These are phyloP conservation scores for Tragelaphus imberbis DNA, from an alignment of 2,113 vertebrate species.

Conservation along the genomic window DNA sequence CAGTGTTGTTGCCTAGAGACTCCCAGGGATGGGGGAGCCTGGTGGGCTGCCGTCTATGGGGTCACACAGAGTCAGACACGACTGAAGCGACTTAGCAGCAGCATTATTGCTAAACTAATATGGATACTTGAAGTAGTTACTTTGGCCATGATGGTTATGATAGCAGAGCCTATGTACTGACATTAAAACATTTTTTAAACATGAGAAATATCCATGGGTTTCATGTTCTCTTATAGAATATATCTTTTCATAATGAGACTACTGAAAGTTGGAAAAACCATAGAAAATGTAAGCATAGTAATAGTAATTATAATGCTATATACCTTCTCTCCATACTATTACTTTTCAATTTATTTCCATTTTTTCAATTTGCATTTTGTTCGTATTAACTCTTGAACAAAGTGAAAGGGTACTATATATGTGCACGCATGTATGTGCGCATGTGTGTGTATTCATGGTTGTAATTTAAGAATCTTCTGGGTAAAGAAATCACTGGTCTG, in stretches of 20 bases:
- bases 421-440: background rate
- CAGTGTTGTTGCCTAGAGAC: too few relatives aligned
- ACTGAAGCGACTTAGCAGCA: background rate
- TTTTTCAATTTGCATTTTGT: background rate
- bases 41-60: too few relatives aligned
- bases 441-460: background rate
- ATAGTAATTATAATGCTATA: background rate
- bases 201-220: background rate
- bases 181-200: background rate
- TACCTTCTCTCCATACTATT: background rate
- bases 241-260: background rate
- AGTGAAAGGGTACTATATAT: background rate
- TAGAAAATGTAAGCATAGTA: background rate
- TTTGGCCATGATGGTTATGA: background rate
- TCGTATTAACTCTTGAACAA: background rate
- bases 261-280: background rate
- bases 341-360: background rate
- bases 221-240: background rate
- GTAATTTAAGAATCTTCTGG: background rate
- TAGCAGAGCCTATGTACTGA: background rate
- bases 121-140: background rate
- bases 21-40: too few relatives aligned
- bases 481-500: background rate
- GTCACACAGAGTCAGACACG: too few relatives aligned
- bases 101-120: background rate